These are phyloP conservation scores for Sisyra terminalis DNA, from an alignment of 2,888 invertebrate genomes.

Conservation along the genomic window DNA sequence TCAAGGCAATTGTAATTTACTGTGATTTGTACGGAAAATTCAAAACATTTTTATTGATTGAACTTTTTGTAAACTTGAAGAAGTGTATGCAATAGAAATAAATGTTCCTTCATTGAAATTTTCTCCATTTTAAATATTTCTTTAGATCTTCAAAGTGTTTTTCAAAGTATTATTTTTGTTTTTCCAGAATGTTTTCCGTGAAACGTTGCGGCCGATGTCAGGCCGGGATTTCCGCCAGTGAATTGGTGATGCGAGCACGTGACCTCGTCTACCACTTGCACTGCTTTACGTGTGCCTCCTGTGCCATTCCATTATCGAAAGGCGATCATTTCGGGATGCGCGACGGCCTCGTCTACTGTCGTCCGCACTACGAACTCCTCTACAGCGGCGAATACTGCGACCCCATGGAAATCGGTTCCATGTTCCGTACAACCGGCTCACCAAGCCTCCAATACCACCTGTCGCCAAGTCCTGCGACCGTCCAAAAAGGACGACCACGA, in stretches of 20 bases:
- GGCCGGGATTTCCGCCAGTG: constrained; percentile 68
- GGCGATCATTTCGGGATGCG: constrained; percentile 87
- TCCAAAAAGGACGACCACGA: constrained; percentile 63
- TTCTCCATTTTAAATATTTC: too few species aligned
- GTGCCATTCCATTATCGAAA: constrained; percentile 64
- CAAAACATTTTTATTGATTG: too few species aligned
- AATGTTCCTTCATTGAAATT: too few species aligned
- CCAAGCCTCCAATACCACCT: constrained; percentile 17
- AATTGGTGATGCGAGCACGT: constrained; percentile 79
- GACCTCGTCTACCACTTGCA: constrained; percentile 78
- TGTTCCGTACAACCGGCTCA: constrained; percentile 5
- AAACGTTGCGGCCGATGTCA: constrained; percentile 75
- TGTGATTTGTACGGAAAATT: too few species aligned
- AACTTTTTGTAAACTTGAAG: too few species aligned
- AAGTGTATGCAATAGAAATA: too few species aligned
- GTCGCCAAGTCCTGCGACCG: constrained; percentile 32
- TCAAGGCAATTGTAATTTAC: too few species aligned
- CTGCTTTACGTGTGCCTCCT: constrained; percentile 79
- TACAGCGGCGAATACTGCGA: constrained; percentile 36
- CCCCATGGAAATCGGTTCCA: constrained; percentile 34
- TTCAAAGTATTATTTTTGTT: constrained; percentile 8
- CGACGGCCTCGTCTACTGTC: constrained; percentile 61
- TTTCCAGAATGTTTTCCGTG: constrained; percentile 68
- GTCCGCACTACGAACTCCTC: constrained; percentile 52
- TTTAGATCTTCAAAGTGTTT: too few species aligned